A percentile compares a stretch with the other conserved stretches of the same genome.
These are phyloP conservation scores for Gnathonemus longibarbis DNA, from an alignment of 2,113 vertebrate genomes.

Conservation along the genomic window DNA sequence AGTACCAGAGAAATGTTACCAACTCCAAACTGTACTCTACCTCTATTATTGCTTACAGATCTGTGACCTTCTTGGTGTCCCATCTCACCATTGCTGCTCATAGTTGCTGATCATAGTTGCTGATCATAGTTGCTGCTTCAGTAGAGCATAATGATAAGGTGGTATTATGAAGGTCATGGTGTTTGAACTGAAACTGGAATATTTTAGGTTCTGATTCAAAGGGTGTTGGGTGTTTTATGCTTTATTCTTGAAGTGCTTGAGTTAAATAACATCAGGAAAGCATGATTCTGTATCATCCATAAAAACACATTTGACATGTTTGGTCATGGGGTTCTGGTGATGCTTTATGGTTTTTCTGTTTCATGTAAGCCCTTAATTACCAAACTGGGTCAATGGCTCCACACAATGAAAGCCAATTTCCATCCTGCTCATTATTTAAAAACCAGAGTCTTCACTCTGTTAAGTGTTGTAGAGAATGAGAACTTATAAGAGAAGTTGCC, in stretches of 20 bases:
- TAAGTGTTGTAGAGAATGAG: not conserved
- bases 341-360: not conserved
- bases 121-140: not conserved
- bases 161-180: not conserved
- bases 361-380: not conserved
- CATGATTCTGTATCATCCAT: not conserved
- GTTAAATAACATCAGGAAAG: not conserved
- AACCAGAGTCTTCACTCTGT: not conserved
- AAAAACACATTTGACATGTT: not conserved
- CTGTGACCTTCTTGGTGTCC: not conserved
- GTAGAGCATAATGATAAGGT: not conserved
- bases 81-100: not conserved
- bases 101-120: not conserved
- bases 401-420: not conserved
- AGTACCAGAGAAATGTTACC: not conserved
- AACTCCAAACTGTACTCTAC: not conserved
- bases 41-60: not conserved
- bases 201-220: not conserved
- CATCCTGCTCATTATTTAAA: not conserved
- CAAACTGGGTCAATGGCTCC: not conserved
- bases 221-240: not conserved
- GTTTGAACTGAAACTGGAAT: not conserved
- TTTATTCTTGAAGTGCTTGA: not conserved
- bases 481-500: not conserved
- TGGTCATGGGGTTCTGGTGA: not conserved